Conservation (phyloP, 2,797 vertebrate species). For the Psittacula derbiana region DNA sequence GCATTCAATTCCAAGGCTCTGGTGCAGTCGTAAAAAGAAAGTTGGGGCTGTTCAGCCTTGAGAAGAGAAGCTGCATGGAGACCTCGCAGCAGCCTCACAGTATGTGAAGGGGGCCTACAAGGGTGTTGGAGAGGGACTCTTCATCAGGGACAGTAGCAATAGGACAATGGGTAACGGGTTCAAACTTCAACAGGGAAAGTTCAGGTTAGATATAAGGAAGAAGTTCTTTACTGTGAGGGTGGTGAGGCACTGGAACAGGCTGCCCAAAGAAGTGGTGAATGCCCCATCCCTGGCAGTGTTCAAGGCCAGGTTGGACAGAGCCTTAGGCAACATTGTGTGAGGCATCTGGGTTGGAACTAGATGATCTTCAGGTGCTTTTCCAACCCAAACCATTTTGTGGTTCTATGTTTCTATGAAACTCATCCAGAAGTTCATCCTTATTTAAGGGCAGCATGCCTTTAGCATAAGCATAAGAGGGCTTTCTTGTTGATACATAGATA, state of each 20-base stretch:
- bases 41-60: neutral
- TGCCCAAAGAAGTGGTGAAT: neutral
- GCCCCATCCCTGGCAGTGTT: neutral
- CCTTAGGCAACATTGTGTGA: neutral
- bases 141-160: neutral
- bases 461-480: neutral
- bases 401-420: neutral
- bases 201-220: neutral
- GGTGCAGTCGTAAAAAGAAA: neutral
- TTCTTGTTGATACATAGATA: neutral
- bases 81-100: neutral
- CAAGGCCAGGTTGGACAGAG: neutral
- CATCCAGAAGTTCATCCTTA: neutral
- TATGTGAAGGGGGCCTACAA: neutral
- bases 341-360: neutral
- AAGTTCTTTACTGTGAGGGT: neutral
- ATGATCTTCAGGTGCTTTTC: neutral
- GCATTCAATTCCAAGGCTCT: neutral
- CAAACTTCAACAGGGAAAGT: neutral
- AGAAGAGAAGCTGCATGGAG: neutral
- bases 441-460: neutral
- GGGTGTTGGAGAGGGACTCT: neutral
- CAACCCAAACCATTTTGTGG: neutral
- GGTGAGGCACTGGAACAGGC: too few relatives aligned
- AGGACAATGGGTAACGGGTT: neutral